phyloP scores from a whole-genome alignment of 1,140 invertebrate species.

The Aphis gossypii region DNA sequence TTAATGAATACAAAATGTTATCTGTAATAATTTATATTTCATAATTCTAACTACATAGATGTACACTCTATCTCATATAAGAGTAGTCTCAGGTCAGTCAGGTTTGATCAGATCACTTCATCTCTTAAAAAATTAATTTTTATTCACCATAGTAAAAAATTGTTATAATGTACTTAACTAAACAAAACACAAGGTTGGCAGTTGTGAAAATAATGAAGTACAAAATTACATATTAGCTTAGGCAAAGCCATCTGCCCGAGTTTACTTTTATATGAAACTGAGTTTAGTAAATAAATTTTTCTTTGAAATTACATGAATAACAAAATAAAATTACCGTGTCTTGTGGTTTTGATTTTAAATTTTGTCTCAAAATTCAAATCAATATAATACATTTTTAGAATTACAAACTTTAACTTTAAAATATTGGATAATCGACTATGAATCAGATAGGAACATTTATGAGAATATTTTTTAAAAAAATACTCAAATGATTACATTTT shows the following conservation, averaged over 20 bases:
- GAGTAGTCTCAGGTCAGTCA: not conserved
- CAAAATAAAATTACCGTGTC: not conserved
- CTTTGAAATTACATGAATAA: not conserved
- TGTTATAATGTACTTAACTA: not conserved
- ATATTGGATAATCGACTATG: not conserved
- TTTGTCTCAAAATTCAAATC: not conserved
- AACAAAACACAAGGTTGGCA: not conserved
- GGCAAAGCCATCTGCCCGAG: not conserved
- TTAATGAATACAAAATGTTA: not conserved
- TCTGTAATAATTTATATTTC: not conserved
- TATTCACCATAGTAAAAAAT: not conserved
- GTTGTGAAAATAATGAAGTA: not conserved
- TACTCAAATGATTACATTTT: not conserved
- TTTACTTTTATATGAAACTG: not conserved
- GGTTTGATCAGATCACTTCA: not conserved
- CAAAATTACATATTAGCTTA: too few relatives aligned
- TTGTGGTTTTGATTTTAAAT: not conserved
- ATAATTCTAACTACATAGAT: not conserved
- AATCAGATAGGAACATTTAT: not conserved
- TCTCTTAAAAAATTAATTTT: not conserved
- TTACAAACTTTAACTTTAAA: conserved; percentile 12
- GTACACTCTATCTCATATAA: not conserved
- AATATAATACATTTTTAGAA: not conserved
- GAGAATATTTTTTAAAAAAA: conserved; percentile 1
- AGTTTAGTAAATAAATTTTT: not conserved